Evolutionary conservation across 2,113 vertebrate genomes (phyloP), one percentile per base, ranked within the genome.

Genomic region (Galeopterus variegatus): DNA sequence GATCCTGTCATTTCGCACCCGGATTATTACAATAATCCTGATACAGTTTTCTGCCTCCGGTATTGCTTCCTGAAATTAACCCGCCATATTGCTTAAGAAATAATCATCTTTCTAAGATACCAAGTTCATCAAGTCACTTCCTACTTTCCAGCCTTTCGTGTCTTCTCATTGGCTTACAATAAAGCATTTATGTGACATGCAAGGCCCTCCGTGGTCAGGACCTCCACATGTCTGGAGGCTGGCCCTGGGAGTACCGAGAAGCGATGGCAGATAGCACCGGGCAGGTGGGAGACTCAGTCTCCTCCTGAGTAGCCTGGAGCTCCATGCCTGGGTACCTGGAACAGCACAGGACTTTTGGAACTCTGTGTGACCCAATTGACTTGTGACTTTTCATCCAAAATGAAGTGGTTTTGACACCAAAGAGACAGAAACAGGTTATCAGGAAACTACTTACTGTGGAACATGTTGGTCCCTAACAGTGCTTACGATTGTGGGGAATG

Each of bases 401-500:
- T 54, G 41, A 87, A 83, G 80, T 81, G 21, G 8, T 69, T 62
- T 52, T 4, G 41, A 33, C 17, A 72, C 26, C 64, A 58, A 76
- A 93, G 60, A 97, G 72, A 60, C 70, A 60, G 36, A 93, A 77
- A 88, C 52, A 69, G 58, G 9, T 88, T 36, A 31, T 81, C 21
- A 80, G 60, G 54, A 94, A 72, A 73, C 56, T 54, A 69, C 15
- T 58, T 50, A 15, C 21, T 76, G 18, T 96, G 31, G 58, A 85
- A 70, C 50, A 45, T 92, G 14, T 60, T 79, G 45, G 65, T 79
- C 45, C 72, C 21, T 65, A 41, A 24, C 13, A 31, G 2, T 64
- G 17, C 50, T 87, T 56, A 58, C 26, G 69, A n/a, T 12, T 36
- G 0, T n/a, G 18, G 58, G 28, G 24, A 52, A 45, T 19, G 19